A percentile compares a stretch with the other conserved stretches of the same genome.
Evolutionary conservation across 2,888 invertebrate genomes (phyloP).

Genomic region (Mellilla xanthometata): DNA sequence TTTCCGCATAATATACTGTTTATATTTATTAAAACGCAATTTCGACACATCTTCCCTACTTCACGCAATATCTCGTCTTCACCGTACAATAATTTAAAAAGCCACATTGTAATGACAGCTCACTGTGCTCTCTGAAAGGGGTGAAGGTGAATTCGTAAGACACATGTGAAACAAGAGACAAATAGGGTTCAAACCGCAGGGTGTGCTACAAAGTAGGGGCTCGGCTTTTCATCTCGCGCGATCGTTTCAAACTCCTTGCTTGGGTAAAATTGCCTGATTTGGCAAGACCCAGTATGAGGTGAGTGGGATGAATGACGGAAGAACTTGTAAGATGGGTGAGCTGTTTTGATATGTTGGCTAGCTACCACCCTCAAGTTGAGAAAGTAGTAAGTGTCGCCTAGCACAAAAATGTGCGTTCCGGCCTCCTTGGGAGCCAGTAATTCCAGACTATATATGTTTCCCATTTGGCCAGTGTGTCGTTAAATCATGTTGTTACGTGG

Average conservation of each 20-base stretch:
- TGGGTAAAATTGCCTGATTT: constrained; percentile 23
- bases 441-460: no score
- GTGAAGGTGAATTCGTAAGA: constrained; percentile 32
- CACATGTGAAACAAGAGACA: constrained; percentile 34
- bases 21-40: neutral
- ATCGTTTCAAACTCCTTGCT: constrained; percentile 30
- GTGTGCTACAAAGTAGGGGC: constrained; percentile 23
- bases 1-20: neutral
- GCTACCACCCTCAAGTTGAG: no score
- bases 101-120: constrained; percentile 25
- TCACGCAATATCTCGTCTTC: constrained; percentile 6
- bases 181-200: constrained; percentile 41
- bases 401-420: no score
- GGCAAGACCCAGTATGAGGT: no score
- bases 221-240: constrained; percentile 32
- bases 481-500: no score
- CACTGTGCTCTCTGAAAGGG: constrained; percentile 27
- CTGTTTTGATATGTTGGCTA: no score
- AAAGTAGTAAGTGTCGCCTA: no score
- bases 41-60: neutral
- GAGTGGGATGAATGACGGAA: no score
- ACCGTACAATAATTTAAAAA: constrained; percentile 22
- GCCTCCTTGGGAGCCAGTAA: no score
- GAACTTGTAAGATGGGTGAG: no score
- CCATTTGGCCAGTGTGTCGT: no score